Evolutionary conservation across 1,140 invertebrate species (phyloP), one percentile per base, ranked within the genome.

Genomic region (Drosophila parvula): DNA sequence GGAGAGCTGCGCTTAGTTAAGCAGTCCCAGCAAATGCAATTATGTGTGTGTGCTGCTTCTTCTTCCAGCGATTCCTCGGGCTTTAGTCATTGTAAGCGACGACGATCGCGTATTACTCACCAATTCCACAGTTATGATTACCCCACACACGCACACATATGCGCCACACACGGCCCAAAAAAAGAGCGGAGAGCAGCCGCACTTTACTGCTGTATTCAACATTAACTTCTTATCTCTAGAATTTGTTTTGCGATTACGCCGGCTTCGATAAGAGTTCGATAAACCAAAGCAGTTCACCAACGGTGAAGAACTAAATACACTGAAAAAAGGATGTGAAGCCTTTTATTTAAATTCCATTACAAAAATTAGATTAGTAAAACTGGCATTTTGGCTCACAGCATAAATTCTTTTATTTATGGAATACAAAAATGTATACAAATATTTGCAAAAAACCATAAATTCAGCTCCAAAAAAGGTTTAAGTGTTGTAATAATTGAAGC

Each of bases 161-260:
- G 12, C 12, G 9, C 22, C n/a, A n/a, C 62, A 48, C 50, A 62
- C 40, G 59, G 32, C 28, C 45, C 18, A 75, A 76, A 60, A 53
- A 36, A 18, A 36, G 50, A 18, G 18, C 34, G 14, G 16, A 53
- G 55, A 76, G 62, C 55, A 48, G 16, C 41, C 30, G 27, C 36
- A 63, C 38, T 53, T 47, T 18, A 43, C 30, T 30, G 40, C 30
- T 50, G 57, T 62, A 67, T 43, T 47, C 75, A 86, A 86, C 68
- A 71, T 78, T 63, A 67, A 58, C n/a, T 74, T 71, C 78, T 85
- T 85, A 84, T 84, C 81, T 69, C 5, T 41, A 75, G 53, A 83
- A 83, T 79, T 83, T 83, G 61, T 76, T 65, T 80, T 62, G 67
- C 65, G 81, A 84, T 84, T 80, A 84, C 77, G 28, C 34, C 60